phyloP scores from a whole-genome alignment of 2,113 vertebrate species.

The Apaloderma vittatum region DNA sequence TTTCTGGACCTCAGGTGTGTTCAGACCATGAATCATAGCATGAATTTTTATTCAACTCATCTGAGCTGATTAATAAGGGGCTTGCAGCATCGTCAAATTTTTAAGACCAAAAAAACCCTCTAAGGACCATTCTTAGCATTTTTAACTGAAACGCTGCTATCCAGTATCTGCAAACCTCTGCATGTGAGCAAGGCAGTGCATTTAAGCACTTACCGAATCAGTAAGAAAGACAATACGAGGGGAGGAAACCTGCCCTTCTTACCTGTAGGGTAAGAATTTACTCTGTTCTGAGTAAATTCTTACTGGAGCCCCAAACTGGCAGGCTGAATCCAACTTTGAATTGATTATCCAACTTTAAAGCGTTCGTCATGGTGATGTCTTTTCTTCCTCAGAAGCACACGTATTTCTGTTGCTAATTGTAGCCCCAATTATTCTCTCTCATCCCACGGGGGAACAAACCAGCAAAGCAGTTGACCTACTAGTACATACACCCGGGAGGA shows the following conservation, averaged over 20 bases:
- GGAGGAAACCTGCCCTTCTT: background rate
- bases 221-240: background rate
- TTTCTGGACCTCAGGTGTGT: background rate
- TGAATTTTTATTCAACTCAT: accelerated
- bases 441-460: background rate
- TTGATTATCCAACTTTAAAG: background rate
- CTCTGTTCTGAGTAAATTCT: background rate
- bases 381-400: conserved; percentile 19
- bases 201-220: background rate
- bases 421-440: conserved; percentile 54
- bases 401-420: conserved; percentile 53
- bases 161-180: background rate
- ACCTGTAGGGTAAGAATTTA: background rate
- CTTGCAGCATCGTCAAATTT: background rate
- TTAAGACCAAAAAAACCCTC: background rate
- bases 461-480: conserved; percentile 54
- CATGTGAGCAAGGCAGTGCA: background rate
- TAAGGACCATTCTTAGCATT: background rate
- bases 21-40: accelerated
- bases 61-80: background rate
- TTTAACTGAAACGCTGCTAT: background rate
- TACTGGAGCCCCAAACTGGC: background rate
- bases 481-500: background rate
- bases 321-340: background rate
- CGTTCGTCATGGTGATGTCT: background rate